Conservation (phyloP, 2,888 invertebrate species). For the Adineta ricciae region DNA sequence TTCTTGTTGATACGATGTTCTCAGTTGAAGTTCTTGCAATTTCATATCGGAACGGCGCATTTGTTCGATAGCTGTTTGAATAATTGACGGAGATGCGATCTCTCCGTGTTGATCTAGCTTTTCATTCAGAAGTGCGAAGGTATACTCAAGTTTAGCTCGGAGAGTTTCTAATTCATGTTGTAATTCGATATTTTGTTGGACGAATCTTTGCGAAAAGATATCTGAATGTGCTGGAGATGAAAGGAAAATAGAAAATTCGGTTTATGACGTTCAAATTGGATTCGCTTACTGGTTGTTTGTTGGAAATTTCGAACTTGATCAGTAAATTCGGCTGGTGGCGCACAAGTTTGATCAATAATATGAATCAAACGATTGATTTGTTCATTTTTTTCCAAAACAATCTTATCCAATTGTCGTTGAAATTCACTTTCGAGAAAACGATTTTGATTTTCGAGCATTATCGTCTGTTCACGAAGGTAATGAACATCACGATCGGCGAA, state of each 20-base stretch:
- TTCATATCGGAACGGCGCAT: neutral
- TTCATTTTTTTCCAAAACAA: neutral
- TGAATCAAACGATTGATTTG: conserved; percentile 6
- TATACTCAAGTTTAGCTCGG: conserved; percentile 14
- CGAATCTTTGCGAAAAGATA: neutral
- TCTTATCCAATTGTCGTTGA: neutral
- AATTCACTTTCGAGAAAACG: conserved; percentile 12
- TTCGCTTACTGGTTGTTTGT: neutral
- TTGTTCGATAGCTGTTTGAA: neutral
- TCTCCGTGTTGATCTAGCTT: neutral
- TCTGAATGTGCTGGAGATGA: neutral
- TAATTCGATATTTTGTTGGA: conserved; percentile 16
- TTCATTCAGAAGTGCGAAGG: neutral
- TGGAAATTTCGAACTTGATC: neutral
- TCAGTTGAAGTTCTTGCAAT: conserved; percentile 4
- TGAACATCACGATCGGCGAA: neutral
- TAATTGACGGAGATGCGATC: neutral
- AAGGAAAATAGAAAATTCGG: too few relatives aligned
- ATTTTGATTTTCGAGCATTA: conserved; percentile 1
- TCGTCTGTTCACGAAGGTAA: conserved; percentile 12
- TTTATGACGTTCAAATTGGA: too few relatives aligned
- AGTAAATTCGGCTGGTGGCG: neutral
- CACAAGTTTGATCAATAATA: conserved; percentile 10
- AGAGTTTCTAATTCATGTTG: conserved; percentile 11
- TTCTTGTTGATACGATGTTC: neutral